Conservation (phyloP, 2,888 invertebrate genomes). For the Deilephila porcellus region DNA sequence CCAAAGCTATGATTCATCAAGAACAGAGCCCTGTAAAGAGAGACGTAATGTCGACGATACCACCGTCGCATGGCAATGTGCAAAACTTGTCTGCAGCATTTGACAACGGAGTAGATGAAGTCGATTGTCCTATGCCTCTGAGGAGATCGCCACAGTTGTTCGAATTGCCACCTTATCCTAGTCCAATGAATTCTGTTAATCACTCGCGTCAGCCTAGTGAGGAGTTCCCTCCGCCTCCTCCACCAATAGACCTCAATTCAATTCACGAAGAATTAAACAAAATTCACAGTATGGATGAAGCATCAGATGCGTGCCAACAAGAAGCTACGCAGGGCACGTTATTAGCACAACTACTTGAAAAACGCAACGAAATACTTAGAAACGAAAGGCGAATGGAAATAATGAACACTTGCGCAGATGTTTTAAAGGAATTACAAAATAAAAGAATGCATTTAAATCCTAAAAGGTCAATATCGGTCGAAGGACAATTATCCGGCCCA, state of each 20-base stretch:
- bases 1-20: slow-evolving; percentile 93
- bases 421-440: slow-evolving; percentile 16
- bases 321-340: slow-evolving; percentile 76
- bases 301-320: slow-evolving; percentile 40
- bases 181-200: slow-evolving; percentile 89
- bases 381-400: slow-evolving; percentile 54
- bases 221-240: slow-evolving; percentile 95
- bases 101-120: slow-evolving; percentile 86
- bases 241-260: slow-evolving; percentile 88
- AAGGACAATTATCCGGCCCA: slow-evolving; percentile 68
- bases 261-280: slow-evolving; percentile 86
- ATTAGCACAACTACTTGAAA: slow-evolving; percentile 87
- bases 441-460: slow-evolving; percentile 48
- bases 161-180: slow-evolving; percentile 92
- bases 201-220: slow-evolving; percentile 95
- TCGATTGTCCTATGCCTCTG: slow-evolving; percentile 83
- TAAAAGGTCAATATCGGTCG: slow-evolving; percentile 70
- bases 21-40: slow-evolving; percentile 89
- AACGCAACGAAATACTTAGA: slow-evolving; percentile 85
- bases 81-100: slow-evolving; percentile 74
- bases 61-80: slow-evolving; percentile 63
- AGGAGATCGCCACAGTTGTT: slow-evolving; percentile 76
- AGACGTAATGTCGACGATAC: slow-evolving; percentile 61
- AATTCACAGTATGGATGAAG: slow-evolving; percentile 63
- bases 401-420: slow-evolving; percentile 19